These are phyloP conservation scores for Nesoenas mayeri DNA, from an alignment of 2,113 vertebrate genomes.

Conservation along the genomic window DNA sequence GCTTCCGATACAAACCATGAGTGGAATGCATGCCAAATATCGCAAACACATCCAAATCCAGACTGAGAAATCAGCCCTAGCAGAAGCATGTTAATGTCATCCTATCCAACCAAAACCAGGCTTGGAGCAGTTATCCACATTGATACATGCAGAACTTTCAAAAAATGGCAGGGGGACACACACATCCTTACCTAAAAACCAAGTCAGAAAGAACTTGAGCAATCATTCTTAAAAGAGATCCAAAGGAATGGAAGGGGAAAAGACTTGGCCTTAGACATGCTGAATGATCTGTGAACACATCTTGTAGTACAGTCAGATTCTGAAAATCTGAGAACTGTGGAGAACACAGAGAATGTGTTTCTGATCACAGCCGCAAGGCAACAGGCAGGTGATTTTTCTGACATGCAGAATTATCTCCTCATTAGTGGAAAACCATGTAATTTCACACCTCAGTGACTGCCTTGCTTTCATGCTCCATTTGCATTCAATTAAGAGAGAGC, in stretches of 20 bases:
- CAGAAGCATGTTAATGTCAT: not conserved
- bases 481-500: constrained; percentile 12
- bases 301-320: not conserved
- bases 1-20: not conserved
- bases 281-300: not conserved
- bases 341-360: not conserved
- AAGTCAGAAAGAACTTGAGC: not conserved
- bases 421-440: constrained; percentile 13
- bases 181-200: not conserved
- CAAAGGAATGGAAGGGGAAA: not conserved
- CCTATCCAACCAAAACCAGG: not conserved
- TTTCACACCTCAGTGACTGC: constrained; percentile 19
- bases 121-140: not conserved
- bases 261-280: not conserved
- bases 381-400: constrained; percentile 19
- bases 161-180: fast-evolving
- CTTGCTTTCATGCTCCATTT: constrained; percentile 16
- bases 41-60: not conserved
- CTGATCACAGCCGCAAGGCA: not conserved
- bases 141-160: not conserved
- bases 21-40: not conserved
- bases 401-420: constrained; percentile 41
- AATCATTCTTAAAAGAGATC: not conserved
- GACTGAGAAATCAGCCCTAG: not conserved
- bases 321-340: not conserved